Evolutionary conservation across 2,888 invertebrate genomes (phyloP).

Genomic region (Platypus cylindrus): DNA sequence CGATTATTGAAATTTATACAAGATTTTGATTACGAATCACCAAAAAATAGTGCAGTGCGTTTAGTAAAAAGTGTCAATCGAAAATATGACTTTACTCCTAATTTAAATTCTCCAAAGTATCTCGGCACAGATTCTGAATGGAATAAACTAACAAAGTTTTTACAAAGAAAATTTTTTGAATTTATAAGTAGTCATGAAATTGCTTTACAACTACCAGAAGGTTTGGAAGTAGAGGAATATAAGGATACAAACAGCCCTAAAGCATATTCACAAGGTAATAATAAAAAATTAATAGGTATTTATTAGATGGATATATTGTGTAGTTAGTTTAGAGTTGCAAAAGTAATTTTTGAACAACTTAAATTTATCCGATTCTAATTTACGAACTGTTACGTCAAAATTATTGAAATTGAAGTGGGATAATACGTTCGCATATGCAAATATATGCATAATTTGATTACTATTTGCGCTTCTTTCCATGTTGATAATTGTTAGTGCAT

Average conservation of each 20-base stretch:
- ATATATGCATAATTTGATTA: too few species aligned
- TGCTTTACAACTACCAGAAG: conserved; percentile 24
- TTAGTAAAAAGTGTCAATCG: conserved; percentile 19
- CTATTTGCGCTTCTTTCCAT: too few species aligned
- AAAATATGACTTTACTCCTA: conserved; percentile 6
- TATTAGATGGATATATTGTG: too few species aligned
- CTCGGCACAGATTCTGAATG: conserved; percentile 22
- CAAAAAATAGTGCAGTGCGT: conserved; percentile 19
- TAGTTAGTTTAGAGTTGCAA: too few species aligned
- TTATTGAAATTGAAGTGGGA: too few species aligned
- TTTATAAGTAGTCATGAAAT: conserved; percentile 26
- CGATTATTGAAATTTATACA: conserved; percentile 24
- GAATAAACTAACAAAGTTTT: conserved; percentile 26
- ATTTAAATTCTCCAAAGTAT: conserved; percentile 8
- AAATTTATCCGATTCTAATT: too few species aligned
- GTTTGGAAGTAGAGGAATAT: conserved; percentile 18
- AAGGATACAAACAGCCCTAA: conserved; percentile 10
- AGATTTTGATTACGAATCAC: conserved; percentile 16
- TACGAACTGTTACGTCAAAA: too few species aligned
- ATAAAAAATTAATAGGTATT: too few species aligned
- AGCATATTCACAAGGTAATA: conserved; percentile 4
- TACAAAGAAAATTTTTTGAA: conserved; percentile 22
- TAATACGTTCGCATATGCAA: too few species aligned
- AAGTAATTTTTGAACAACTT: too few species aligned
- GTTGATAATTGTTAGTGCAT: too few species aligned